Percentiles rank a stretch among this genome's conserved stretches.
Evolutionary conservation across 1,140 invertebrate genomes (phyloP).

Genomic region (Drusus annulatus): DNA sequence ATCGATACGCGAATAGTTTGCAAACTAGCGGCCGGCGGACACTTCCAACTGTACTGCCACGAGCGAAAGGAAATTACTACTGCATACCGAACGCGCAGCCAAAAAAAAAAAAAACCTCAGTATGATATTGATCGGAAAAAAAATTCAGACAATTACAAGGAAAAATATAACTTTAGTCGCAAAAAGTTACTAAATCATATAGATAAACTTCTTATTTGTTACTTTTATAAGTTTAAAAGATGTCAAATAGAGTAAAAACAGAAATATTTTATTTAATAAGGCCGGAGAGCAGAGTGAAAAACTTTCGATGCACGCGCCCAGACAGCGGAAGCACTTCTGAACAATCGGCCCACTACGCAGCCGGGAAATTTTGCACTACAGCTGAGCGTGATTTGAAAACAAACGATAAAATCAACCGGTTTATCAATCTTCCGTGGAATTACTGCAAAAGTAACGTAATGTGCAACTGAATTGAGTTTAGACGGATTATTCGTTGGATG

Average conservation of each 20-base stretch:
- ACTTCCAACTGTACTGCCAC: too few relatives aligned
- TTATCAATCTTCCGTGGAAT: too few relatives aligned
- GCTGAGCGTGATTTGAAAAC: constrained; percentile 25
- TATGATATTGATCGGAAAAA: constrained; percentile 20
- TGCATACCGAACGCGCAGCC: neutral
- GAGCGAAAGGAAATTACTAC: neutral
- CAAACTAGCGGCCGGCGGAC: neutral
- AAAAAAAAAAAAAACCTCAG: neutral
- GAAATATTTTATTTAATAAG: neutral
- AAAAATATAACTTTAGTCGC: too few relatives aligned
- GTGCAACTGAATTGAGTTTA: too few relatives aligned
- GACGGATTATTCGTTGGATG: too few relatives aligned
- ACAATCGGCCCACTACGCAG: constrained; percentile 2
- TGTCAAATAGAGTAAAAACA: too few relatives aligned
- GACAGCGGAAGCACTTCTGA: constrained; percentile 17
- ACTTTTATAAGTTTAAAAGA: too few relatives aligned
- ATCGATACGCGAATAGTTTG: constrained; percentile 6
- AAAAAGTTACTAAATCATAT: too few relatives aligned
- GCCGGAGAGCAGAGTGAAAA: neutral
- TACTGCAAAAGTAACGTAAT: too few relatives aligned
- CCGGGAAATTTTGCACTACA: constrained; percentile 4
- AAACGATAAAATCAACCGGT: constrained; percentile 1
- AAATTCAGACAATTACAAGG: neutral
- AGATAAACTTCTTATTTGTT: too few relatives aligned
- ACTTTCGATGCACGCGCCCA: constrained; percentile 2